Conservation (phyloP, 92 coral and sea anemone genomes). For the Porites rus region DNA sequence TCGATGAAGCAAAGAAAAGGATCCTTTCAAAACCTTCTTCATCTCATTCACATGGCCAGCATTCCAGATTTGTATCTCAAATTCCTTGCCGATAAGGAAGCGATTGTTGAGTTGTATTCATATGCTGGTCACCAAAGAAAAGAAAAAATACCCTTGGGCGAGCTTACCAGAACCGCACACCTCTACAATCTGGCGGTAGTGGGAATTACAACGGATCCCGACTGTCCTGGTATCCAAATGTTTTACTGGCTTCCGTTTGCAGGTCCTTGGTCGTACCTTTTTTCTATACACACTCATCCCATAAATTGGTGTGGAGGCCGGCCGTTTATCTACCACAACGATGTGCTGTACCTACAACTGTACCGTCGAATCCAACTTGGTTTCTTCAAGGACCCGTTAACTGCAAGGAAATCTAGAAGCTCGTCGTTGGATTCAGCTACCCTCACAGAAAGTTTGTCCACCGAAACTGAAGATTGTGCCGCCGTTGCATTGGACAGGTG, state of each 20-base stretch:
- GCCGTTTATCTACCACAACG: not conserved
- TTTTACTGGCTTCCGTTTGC: conserved; percentile 61
- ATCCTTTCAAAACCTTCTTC: conserved; percentile 27
- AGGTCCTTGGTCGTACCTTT: conserved; percentile 54
- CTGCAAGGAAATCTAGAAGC: not conserved
- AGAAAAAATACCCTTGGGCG: conserved; percentile 33
- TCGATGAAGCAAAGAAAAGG: conserved; percentile 44
- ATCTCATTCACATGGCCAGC: conserved; percentile 37
- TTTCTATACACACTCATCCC: not conserved
- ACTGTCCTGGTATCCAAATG: not conserved
- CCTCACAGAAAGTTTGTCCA: not conserved
- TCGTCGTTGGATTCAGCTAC: not conserved
- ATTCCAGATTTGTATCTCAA: conserved; percentile 59
- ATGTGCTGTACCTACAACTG: not conserved
- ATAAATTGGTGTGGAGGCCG: conserved; percentile 1
- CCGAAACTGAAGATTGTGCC: not conserved
- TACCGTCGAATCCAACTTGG: not conserved
- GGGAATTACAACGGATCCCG: conserved; percentile 29
- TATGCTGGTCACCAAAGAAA: conserved; percentile 44
- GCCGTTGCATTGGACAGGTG: not conserved
- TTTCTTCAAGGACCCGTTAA: conserved; percentile 1
- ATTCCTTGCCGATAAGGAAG: conserved; percentile 49
- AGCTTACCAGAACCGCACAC: conserved; percentile 30
- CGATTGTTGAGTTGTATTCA: conserved; percentile 27
- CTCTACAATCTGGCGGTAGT: conserved; percentile 54